Percentiles rank a stretch among this genome's conserved stretches.
phyloP scores from a whole-genome alignment of 2,797 vertebrate genomes.

The Heliangelus exortis region DNA sequence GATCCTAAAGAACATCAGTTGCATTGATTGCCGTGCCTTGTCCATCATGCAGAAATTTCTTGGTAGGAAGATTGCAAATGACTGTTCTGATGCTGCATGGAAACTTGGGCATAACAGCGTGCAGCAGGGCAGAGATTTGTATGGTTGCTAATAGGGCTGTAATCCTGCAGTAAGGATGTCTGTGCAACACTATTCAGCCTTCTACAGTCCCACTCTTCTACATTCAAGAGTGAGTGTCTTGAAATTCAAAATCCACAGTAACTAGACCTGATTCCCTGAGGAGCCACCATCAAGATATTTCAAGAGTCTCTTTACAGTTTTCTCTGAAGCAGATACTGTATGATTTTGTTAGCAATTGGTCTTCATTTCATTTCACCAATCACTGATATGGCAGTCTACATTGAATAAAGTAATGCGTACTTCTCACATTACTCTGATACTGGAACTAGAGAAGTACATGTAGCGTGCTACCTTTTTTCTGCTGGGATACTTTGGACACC shows the following conservation, averaged over 20 bases:
- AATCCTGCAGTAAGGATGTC: background rate
- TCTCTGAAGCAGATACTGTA: background rate
- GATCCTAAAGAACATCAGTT: background rate
- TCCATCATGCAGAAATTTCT: background rate
- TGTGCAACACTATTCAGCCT: background rate
- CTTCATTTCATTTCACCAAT: constrained; percentile 16
- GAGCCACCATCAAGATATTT: background rate
- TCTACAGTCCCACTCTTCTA: background rate
- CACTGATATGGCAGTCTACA: background rate
- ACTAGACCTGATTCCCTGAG: background rate
- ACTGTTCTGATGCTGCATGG: background rate
- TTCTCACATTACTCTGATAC: background rate
- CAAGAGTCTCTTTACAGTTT: background rate
- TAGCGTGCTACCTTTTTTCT: background rate
- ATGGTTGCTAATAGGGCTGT: background rate
- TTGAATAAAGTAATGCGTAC: background rate
- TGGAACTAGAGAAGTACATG: background rate
- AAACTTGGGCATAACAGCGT: background rate
- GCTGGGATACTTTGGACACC: background rate
- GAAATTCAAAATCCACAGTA: background rate
- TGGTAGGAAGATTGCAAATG: background rate
- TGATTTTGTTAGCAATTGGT: constrained; percentile 3
- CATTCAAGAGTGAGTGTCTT: background rate
- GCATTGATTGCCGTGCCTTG: background rate
- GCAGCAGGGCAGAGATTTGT: background rate